Percentiles rank a stretch among this genome's conserved stretches.
phyloP scores from a whole-genome alignment of 2,113 vertebrate species.

The Plectropomus leopardus region DNA sequence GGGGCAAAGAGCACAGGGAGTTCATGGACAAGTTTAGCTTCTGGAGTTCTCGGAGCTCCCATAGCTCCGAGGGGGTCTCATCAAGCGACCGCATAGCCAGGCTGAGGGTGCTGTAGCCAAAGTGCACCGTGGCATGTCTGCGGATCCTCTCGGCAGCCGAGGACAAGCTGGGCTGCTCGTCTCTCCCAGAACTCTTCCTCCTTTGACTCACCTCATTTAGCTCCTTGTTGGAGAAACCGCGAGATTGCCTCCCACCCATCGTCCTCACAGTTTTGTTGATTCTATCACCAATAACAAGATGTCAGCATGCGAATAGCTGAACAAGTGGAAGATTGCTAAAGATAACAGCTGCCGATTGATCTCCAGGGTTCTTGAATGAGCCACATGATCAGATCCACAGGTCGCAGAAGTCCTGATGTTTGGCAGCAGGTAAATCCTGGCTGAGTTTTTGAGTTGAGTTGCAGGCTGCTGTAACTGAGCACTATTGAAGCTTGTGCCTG shows the following conservation, averaged over 20 bases:
- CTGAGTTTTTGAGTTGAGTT: constrained; percentile 32
- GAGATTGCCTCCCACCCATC: constrained; percentile 87
- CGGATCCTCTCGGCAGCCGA: constrained; percentile 80
- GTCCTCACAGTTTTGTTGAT: neutral
- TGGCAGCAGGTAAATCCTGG: constrained; percentile 43
- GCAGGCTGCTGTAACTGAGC: constrained; percentile 45
- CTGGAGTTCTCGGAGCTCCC: constrained; percentile 92
- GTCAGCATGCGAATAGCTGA: constrained; percentile 43
- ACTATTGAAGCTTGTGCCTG: constrained; percentile 35
- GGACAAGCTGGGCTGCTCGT: constrained; percentile 82
- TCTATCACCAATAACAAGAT: constrained; percentile 16
- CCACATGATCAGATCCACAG: constrained; percentile 34
- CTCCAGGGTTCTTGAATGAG: constrained; percentile 39
- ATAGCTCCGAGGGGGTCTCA: constrained; percentile 89
- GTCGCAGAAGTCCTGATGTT: constrained; percentile 46
- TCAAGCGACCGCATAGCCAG: constrained; percentile 91
- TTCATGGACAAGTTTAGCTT: constrained; percentile 96
- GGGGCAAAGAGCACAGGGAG: constrained; percentile 85
- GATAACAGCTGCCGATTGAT: constrained; percentile 38
- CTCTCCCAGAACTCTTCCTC: constrained; percentile 50
- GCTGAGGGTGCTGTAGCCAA: constrained; percentile 89
- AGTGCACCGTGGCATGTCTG: constrained; percentile 74
- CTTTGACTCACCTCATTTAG: constrained; percentile 67
- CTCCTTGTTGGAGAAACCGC: constrained; percentile 76
- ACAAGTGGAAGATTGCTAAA: neutral